Conservation (phyloP, 1,140 invertebrate genomes). For the Yoshiicerus persimilis region DNA sequence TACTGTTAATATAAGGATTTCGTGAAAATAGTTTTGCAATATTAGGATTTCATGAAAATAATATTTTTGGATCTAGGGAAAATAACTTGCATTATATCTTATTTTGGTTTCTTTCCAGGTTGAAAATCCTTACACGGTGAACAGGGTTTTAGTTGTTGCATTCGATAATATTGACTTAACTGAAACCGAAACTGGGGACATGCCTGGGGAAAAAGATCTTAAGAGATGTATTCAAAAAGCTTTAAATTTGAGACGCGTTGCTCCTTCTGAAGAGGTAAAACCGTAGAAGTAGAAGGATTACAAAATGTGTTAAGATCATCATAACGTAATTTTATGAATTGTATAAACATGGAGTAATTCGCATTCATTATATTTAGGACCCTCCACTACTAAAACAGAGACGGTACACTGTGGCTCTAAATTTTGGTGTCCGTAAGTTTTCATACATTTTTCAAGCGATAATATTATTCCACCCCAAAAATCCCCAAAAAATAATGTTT, state of each 20-base stretch:
- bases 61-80: too few species aligned
- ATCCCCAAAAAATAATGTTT: neutral
- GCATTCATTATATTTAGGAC: neutral
- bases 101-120: neutral
- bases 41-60: too few species aligned
- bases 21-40: too few species aligned
- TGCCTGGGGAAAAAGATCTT: neutral
- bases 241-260: neutral
- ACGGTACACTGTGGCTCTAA: conserved; percentile 18
- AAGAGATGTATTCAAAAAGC: neutral
- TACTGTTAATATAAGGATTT: too few species aligned
- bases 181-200: neutral
- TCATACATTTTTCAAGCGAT: too few species aligned
- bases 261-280: neutral
- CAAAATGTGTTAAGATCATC: too few species aligned
- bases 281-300: too few species aligned
- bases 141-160: conserved; percentile 16
- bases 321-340: too few species aligned
- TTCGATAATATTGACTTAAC: neutral
- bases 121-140: conserved; percentile 26
- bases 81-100: too few species aligned
- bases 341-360: too few species aligned
- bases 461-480: too few species aligned
- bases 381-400: neutral
- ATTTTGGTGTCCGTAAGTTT: conserved; percentile 33